These are phyloP conservation scores for Onychorhynchus coronatus DNA, from an alignment of 2,113 vertebrate species.

Conservation along the genomic window DNA sequence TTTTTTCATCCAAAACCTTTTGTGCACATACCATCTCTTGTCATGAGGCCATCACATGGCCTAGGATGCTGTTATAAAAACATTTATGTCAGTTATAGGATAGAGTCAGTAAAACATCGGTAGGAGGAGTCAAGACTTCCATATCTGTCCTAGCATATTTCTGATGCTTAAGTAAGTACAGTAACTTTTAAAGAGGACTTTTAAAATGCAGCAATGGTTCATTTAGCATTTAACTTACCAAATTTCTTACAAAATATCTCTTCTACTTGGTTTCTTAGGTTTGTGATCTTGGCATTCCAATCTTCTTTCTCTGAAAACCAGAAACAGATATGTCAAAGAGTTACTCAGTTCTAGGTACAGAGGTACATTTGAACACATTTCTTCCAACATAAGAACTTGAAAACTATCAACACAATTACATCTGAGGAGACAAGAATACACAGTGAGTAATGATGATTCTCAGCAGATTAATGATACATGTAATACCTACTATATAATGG, in stretches of 20 bases:
- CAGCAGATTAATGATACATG: rapidly evolving
- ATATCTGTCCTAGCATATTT: not conserved
- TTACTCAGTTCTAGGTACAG: not conserved
- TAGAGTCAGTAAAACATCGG: not conserved
- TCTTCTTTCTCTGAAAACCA: slow-evolving; percentile 76
- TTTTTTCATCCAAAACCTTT: not conserved
- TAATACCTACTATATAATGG: not conserved
- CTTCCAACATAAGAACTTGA: not conserved
- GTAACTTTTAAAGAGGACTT: not conserved
- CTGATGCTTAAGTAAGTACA: not conserved
- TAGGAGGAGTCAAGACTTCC: not conserved
- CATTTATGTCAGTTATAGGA: not conserved
- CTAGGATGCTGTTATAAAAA: not conserved
- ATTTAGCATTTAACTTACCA: slow-evolving; percentile 63
- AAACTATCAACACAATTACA: not conserved
- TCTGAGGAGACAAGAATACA: not conserved
- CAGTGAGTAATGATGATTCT: not conserved
- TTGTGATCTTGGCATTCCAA: slow-evolving; percentile 81
- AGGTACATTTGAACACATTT: not conserved
- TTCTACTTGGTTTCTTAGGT: slow-evolving; percentile 80
- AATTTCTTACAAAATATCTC: slow-evolving; percentile 81
- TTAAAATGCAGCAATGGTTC: not conserved
- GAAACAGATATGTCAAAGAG: not conserved
- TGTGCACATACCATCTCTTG: too few relatives aligned
- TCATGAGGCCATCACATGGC: too few relatives aligned